phyloP scores from a whole-genome alignment of 2,888 invertebrate species.

The Synergus laeviventris region DNA sequence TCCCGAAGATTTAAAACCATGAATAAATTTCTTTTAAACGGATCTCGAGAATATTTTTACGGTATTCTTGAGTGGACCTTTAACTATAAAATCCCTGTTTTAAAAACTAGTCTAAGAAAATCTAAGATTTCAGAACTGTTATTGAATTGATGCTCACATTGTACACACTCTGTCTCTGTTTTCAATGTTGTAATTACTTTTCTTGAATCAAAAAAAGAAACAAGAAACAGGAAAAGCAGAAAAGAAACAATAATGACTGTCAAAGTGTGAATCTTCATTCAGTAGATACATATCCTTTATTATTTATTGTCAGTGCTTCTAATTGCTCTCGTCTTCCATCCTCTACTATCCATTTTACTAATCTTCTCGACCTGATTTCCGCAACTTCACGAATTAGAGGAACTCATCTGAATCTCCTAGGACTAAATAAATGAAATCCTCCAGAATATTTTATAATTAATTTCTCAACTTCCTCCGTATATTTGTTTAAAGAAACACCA shows the following conservation, averaged over 20 bases:
- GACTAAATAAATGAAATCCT: background rate
- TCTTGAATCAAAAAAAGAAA: too few species aligned
- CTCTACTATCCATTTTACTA: background rate
- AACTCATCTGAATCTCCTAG: background rate
- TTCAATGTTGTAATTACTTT: too few species aligned
- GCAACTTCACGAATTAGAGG: background rate
- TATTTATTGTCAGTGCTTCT: background rate
- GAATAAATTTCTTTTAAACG: background rate
- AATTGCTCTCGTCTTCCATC: background rate
- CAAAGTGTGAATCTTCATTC: background rate
- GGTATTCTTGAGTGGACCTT: background rate
- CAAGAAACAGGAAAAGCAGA: too few species aligned
- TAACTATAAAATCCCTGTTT: background rate
- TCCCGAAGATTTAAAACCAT: background rate
- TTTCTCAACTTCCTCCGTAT: too few species aligned
- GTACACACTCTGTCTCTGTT: too few species aligned
- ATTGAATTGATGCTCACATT: too few species aligned
- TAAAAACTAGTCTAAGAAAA: too few species aligned
- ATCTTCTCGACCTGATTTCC: background rate
- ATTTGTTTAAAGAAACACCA: too few species aligned
- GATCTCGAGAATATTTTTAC: background rate
- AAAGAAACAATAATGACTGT: background rate
- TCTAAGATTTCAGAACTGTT: too few species aligned
- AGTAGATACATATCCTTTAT: background rate
- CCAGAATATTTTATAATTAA: background rate